Percentiles rank a stretch among this genome's conserved stretches.
These are phyloP conservation scores for Helleia helle DNA, from an alignment of 2,888 invertebrate species.

Conservation along the genomic window DNA sequence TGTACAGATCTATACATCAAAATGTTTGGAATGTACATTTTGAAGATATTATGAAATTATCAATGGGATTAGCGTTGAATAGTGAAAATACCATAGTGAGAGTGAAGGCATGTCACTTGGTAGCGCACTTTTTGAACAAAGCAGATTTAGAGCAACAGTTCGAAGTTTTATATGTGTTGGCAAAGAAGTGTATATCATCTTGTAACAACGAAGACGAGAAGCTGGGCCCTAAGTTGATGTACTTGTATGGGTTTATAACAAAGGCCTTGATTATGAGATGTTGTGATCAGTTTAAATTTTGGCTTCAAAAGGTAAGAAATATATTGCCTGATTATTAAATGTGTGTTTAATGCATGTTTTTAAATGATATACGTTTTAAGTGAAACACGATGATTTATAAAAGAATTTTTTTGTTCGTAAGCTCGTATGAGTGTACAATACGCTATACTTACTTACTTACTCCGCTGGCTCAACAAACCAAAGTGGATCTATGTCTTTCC, in stretches of 20 bases:
- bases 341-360: too few relatives aligned
- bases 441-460: too few relatives aligned
- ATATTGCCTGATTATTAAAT: too few relatives aligned
- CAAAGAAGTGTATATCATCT: slow-evolving; percentile 35
- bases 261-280: slow-evolving; percentile 56
- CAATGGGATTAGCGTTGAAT: slow-evolving; percentile 44
- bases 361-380: too few relatives aligned
- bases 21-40: slow-evolving; percentile 41
- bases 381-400: too few relatives aligned
- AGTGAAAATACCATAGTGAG: slow-evolving; percentile 40
- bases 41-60: slow-evolving; percentile 43
- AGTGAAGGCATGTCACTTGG: slow-evolving; percentile 56
- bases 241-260: slow-evolving; percentile 54
- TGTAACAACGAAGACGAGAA: slow-evolving; percentile 31
- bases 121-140: slow-evolving; percentile 77
- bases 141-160: slow-evolving; percentile 49
- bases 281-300: slow-evolving; percentile 46
- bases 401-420: too few relatives aligned
- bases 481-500: too few relatives aligned
- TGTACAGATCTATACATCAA: slow-evolving; percentile 62
- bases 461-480: too few relatives aligned
- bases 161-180: slow-evolving; percentile 45
- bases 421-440: too few relatives aligned
- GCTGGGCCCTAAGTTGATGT: slow-evolving; percentile 39
- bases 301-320: slow-evolving; percentile 57